phyloP scores from a whole-genome alignment of 2,113 vertebrate genomes.

The Vicugna pacos region DNA sequence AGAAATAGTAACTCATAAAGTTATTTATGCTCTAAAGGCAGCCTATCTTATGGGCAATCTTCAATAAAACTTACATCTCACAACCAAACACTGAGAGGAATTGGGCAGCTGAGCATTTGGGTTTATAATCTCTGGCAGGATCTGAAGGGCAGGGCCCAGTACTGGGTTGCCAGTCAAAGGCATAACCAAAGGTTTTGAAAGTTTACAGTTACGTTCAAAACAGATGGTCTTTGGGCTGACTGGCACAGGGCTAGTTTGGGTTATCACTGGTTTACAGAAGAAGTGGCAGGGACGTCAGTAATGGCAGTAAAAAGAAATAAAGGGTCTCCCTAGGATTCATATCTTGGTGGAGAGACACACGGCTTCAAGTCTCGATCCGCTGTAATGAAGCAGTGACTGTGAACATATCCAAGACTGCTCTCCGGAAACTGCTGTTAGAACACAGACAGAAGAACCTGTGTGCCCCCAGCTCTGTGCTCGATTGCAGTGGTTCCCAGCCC shows the following conservation, averaged over 20 bases:
- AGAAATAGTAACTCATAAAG: slow-evolving; percentile 13
- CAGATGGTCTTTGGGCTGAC: not conserved
- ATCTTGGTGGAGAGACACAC: not conserved
- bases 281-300: not conserved
- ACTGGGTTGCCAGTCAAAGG: slow-evolving; percentile 33
- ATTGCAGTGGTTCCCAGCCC: not conserved
- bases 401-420: not conserved
- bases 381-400: not conserved
- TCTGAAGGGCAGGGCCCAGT: slow-evolving; percentile 17
- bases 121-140: slow-evolving; percentile 17
- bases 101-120: not conserved
- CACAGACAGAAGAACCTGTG: accelerated
- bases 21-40: not conserved
- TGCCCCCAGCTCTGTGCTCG: not conserved
- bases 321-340: not conserved
- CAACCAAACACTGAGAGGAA: slow-evolving; percentile 11
- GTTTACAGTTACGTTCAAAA: not conserved
- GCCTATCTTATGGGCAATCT: slow-evolving; percentile 11
- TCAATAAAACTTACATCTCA: slow-evolving; percentile 14
- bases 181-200: not conserved
- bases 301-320: not conserved
- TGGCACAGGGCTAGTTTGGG: not conserved
- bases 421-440: not conserved
- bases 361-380: not conserved
- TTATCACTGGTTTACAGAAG: not conserved